Conservation (phyloP, 2,888 invertebrate genomes). For the Euclidia mi region DNA sequence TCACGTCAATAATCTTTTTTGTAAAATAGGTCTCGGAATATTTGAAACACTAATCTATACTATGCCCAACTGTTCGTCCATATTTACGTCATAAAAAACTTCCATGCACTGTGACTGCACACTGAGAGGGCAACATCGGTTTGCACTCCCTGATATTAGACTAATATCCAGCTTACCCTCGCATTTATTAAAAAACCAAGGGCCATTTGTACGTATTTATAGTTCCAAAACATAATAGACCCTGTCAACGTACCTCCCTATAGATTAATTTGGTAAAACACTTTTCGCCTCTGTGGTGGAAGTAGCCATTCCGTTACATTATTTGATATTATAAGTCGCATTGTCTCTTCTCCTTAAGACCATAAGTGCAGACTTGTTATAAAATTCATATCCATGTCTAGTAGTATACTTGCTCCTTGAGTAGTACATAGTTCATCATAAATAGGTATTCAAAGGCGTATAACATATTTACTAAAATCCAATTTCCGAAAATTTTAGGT, state of each 20-base stretch:
- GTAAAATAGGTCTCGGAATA: too few species aligned
- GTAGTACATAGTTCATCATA: too few species aligned
- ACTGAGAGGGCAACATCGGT: slow-evolving; percentile 84
- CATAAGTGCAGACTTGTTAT: too few species aligned
- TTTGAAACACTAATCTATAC: slow-evolving; percentile 49
- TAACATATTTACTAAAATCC: too few species aligned
- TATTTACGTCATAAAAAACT: slow-evolving; percentile 76
- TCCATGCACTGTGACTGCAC: slow-evolving; percentile 68
- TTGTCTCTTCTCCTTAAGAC: too few species aligned
- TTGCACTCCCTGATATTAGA: slow-evolving; percentile 88
- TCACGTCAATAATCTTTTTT: too few species aligned
- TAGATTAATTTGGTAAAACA: slow-evolving; percentile 86
- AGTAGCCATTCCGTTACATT: too few species aligned
- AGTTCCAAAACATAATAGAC: slow-evolving; percentile 72
- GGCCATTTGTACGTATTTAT: slow-evolving; percentile 88
- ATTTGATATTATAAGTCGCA: too few species aligned
- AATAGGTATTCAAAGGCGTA: too few species aligned
- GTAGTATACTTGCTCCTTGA: too few species aligned
- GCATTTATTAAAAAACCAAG: slow-evolving; percentile 87
- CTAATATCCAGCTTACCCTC: slow-evolving; percentile 88
- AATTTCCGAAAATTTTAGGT: too few species aligned
- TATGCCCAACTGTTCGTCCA: slow-evolving; percentile 60
- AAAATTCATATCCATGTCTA: too few species aligned
- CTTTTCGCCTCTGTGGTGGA: slow-evolving; percentile 56
- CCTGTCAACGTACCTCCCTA: slow-evolving; percentile 82